These are phyloP conservation scores for Patiria pectinifera DNA, from an alignment of 53 echinoderm and acorn worm genomes.

Conservation along the genomic window DNA sequence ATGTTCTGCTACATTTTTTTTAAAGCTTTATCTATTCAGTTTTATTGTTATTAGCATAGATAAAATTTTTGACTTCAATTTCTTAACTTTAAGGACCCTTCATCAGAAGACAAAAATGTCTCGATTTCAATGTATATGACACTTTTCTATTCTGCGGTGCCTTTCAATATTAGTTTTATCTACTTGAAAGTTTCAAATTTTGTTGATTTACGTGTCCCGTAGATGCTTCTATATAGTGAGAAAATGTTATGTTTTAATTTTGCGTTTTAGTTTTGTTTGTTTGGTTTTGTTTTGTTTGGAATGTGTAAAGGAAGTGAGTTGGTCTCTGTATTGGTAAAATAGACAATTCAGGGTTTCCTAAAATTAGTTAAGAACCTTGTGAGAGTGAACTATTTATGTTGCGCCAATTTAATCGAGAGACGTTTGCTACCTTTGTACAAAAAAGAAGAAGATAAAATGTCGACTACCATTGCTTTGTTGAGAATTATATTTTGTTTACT, in stretches of 20 bases:
- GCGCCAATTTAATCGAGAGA: not conserved
- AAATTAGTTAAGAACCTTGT: not conserved
- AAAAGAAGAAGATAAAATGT: not conserved
- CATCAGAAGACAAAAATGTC: not conserved
- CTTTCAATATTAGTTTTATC: not conserved
- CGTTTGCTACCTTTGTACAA: not conserved
- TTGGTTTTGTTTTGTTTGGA: not conserved
- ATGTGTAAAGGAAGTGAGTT: not conserved
- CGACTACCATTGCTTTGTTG: not conserved
- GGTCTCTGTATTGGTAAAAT: not conserved
- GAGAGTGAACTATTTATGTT: not conserved
- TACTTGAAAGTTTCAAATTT: not conserved
- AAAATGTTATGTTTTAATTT: not conserved
- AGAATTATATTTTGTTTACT: constrained; percentile 22
- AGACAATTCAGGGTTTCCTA: not conserved
- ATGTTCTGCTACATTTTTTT: not conserved
- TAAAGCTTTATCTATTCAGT: not conserved
- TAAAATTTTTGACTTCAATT: not conserved
- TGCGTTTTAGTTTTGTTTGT: constrained; percentile 1
- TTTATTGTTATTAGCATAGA: not conserved
- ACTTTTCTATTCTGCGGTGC: not conserved
- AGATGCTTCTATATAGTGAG: not conserved
- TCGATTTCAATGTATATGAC: not conserved
- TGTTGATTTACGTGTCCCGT: not conserved
- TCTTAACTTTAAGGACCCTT: not conserved